These are phyloP conservation scores for Pteruthius melanotis DNA, from an alignment of 2,113 vertebrate genomes.

Conservation along the genomic window DNA sequence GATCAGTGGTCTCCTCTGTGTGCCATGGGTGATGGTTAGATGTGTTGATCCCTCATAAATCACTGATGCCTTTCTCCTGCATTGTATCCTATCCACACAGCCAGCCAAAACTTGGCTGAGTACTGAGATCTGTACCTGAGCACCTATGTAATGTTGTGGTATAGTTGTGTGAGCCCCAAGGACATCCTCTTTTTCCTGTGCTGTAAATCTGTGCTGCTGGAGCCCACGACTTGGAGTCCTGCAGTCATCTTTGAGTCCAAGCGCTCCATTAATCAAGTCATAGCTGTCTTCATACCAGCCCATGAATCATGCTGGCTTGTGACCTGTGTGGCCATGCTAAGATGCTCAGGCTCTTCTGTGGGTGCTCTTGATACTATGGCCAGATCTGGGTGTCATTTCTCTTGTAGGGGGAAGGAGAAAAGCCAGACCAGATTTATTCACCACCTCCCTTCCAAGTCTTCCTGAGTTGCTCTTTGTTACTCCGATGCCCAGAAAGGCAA, in stretches of 20 bases:
- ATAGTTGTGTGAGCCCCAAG: neutral
- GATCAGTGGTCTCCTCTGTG: neutral
- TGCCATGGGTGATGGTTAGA: neutral
- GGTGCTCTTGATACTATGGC: neutral
- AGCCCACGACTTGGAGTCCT: neutral
- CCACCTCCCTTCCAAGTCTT: neutral
- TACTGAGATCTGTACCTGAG: accelerated
- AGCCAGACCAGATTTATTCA: neutral
- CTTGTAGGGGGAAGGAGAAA: neutral
- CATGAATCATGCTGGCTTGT: neutral
- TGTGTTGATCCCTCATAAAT: neutral
- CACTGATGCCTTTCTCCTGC: neutral
- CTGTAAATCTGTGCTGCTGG: neutral
- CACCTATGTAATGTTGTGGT: neutral
- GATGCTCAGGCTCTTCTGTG: neutral
- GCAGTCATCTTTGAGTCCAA: neutral
- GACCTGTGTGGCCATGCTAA: neutral
- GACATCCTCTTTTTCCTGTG: neutral
- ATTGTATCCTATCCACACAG: neutral
- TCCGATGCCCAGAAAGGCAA: neutral
- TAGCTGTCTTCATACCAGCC: neutral
- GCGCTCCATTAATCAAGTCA: neutral
- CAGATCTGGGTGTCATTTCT: neutral
- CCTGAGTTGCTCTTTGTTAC: neutral
- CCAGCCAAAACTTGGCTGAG: neutral